Base-by-base conservation (phyloP, 1,140 invertebrate genomes). In the Pararge aegeria region DNA sequence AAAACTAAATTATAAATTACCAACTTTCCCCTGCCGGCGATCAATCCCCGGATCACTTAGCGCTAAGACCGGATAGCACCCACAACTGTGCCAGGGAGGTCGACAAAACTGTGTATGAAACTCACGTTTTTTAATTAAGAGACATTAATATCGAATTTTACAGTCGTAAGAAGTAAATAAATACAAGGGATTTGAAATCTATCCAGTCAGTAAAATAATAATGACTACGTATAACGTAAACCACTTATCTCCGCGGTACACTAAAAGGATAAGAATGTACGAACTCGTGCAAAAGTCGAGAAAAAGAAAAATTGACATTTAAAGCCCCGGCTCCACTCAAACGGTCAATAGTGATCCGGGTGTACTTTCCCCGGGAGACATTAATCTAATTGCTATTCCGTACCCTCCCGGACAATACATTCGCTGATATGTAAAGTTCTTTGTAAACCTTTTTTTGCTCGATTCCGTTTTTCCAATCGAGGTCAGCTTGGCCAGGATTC, bases 371-470 rank as follows among this genome's bases (percentile, higher is more conserved):
- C 38, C 19, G 0, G 16, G 42, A 12, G 42, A 20, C 42, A 46
- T 46, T 46, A 46, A 46, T 46, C 42, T 46, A 46, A 46, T 46
- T 46, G 42, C 42, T 46, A 46, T 46, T 20, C 42, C 38, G 13
- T 15, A 3, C 38, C 38, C 5, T 2, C 38, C 38, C 38, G 16
- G 13, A 42, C 38, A 42, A 42, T 42, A 42, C 38, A 42, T 42
- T 16, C 38, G 13, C 38, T 42, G 38, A 42, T 42, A 42, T 42
- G 38, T 42, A 42, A 42, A 42, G 38, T 42, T 18, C 38, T 42
- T 42, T 42, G 38, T 42, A 42, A 42, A 42, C 13, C 13, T 42
- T 42, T 42, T 40, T 42, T 42, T 42, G 38, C 38, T 18, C 38
- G 13, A 15, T 42, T 18, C 16, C 38, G 38, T 42, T 18, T 42